These are phyloP conservation scores for Otocyon megalotis DNA, from an alignment of 2,113 vertebrate species.

Conservation along the genomic window DNA sequence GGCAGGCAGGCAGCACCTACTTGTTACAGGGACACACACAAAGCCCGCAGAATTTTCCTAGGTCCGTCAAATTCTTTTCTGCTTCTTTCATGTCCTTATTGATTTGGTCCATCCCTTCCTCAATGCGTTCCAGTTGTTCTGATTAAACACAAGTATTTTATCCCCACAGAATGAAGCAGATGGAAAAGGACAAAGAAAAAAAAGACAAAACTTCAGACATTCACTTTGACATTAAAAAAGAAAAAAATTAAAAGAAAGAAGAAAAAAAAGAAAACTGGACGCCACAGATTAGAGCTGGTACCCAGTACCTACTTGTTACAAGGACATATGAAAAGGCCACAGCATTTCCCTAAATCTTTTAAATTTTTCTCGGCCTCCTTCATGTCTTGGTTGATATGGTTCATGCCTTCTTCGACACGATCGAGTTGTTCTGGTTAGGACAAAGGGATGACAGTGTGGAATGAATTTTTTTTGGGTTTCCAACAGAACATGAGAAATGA, in stretches of 20 bases:
- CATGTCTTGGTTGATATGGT: conserved; percentile 99
- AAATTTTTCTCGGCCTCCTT: conserved; percentile 99
- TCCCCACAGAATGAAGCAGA: conserved; percentile 98
- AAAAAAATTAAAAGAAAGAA: conserved; percentile 92
- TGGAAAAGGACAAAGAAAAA: conserved; percentile 96
- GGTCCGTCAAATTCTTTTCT: conserved; percentile 96
- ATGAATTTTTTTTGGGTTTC: conserved; percentile 94
- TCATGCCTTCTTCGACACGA: conserved; percentile 99
- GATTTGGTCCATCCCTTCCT: conserved; percentile 95
- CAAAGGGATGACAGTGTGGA: conserved; percentile 99
- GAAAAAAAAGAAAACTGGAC: conserved; percentile 95
- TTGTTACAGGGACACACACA: conserved; percentile 95
- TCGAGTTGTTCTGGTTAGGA: conserved; percentile 99
- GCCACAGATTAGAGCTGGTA: conserved; percentile 94
- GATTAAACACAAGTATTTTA: conserved; percentile 95
- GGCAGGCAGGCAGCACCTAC: conserved; percentile 95
- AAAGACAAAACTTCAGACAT: conserved; percentile 97
- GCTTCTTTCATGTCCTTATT: conserved; percentile 96
- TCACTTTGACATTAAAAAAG: conserved; percentile 97
- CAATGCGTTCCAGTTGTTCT: conserved; percentile 95
- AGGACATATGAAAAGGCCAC: conserved; percentile 99
- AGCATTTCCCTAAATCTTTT: conserved; percentile 99
- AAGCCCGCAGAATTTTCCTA: conserved; percentile 96
- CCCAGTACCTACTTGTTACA: conserved; percentile 99
- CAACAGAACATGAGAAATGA: conserved; percentile 94